Conservation (phyloP, 2,888 invertebrate species). For the Dione juno region DNA sequence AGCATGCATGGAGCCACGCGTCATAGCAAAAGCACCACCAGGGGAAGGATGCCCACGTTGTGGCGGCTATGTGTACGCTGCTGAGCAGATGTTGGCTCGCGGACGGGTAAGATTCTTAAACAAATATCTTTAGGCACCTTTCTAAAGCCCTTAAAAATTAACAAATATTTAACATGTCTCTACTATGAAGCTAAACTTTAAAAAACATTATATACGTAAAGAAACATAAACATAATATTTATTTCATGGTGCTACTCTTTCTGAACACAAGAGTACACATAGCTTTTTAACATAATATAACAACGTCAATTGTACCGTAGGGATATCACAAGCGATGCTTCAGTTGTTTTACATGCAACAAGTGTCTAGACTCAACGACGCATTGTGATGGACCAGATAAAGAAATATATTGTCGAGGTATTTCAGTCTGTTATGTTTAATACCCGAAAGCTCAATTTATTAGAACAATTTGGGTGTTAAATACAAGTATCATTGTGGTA, state of each 20-base stretch:
- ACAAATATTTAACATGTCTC: slow-evolving; percentile 23
- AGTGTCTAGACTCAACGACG: slow-evolving; percentile 93
- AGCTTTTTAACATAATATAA: slow-evolving; percentile 35
- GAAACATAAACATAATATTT: slow-evolving; percentile 9
- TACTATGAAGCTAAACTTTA: slow-evolving; percentile 23
- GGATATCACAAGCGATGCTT: slow-evolving; percentile 95
- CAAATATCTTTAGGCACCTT: background rate
- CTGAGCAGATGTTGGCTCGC: slow-evolving; percentile 95
- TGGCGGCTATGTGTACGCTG: slow-evolving; percentile 94
- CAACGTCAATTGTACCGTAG: slow-evolving; percentile 77
- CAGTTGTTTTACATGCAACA: slow-evolving; percentile 93
- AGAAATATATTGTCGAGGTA: slow-evolving; percentile 97
- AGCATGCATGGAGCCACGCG: slow-evolving; percentile 87
- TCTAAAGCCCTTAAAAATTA: slow-evolving; percentile 2
- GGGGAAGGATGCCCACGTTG: slow-evolving; percentile 95
- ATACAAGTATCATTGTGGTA: slow-evolving; percentile 68
- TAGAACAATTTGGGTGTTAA: slow-evolving; percentile 60
- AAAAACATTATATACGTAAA: slow-evolving; percentile 13
- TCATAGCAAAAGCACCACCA: slow-evolving; percentile 91
- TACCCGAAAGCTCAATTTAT: slow-evolving; percentile 29
- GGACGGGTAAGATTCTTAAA: slow-evolving; percentile 88
- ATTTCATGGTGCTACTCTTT: slow-evolving; percentile 19
- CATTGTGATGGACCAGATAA: slow-evolving; percentile 96
- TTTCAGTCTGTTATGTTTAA: slow-evolving; percentile 51
- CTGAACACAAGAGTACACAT: slow-evolving; percentile 23